Evolutionary conservation across 1,140 invertebrate genomes (phyloP).

Genomic region (Zophobas morio): DNA sequence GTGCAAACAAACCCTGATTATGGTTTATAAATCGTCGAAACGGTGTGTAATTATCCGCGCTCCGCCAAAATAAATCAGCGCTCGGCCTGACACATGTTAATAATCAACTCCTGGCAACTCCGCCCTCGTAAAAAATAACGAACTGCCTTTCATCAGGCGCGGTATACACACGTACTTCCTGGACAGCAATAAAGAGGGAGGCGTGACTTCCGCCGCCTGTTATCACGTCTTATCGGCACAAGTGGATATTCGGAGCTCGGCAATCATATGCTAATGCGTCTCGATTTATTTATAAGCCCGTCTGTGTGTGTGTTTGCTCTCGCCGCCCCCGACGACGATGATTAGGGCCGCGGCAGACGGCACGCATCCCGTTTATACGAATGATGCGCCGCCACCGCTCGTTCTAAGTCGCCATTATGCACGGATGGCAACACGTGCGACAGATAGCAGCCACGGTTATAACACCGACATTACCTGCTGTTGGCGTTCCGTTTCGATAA

Average conservation of each 20-base stretch:
- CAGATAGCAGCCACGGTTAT: slow-evolving; percentile 45
- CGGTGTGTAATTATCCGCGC: slow-evolving; percentile 51
- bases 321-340: slow-evolving; percentile 15
- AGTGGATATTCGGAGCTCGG: slow-evolving; percentile 55
- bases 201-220: slow-evolving; percentile 58
- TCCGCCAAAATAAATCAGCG: slow-evolving; percentile 53
- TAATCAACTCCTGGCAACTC: slow-evolving; percentile 45
- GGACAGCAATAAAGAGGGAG: slow-evolving; percentile 58
- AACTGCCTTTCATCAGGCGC: slow-evolving; percentile 60
- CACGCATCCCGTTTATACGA: slow-evolving; percentile 33
- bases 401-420: slow-evolving; percentile 33
- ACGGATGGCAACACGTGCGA: slow-evolving; percentile 49
- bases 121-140: slow-evolving; percentile 58
- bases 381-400: slow-evolving; percentile 4
- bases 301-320: slow-evolving; percentile 47
- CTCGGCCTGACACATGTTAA: slow-evolving; percentile 54
- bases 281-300: slow-evolving; percentile 57
- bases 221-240: slow-evolving; percentile 58
- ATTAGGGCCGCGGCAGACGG: slow-evolving; percentile 12
- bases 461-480: slow-evolving; percentile 39
- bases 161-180: slow-evolving; percentile 58
- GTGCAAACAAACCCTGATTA: slow-evolving; percentile 46
- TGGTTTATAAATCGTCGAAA: slow-evolving; percentile 55
- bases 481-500: slow-evolving; percentile 39
- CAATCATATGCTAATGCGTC: slow-evolving; percentile 58